Base-by-base conservation (phyloP, 2,888 invertebrate genomes). In the Automeris io region DNA sequence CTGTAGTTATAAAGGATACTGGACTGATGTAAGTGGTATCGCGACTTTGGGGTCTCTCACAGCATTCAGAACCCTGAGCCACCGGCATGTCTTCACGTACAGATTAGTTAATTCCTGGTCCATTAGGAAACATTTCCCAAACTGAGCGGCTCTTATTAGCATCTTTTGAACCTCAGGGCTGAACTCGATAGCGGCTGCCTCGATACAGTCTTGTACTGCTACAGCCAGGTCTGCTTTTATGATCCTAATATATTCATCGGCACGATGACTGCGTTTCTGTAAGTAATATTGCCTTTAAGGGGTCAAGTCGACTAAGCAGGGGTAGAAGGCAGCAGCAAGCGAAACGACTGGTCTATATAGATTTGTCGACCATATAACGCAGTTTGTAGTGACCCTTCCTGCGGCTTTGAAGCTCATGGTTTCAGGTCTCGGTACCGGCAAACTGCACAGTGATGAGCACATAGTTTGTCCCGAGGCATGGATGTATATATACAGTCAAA, bases 151-250 rank as follows among this genome's bases (percentile, higher is more conserved):
- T 62, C 93, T 89, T 42, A 98, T 91, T 8, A 98, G 85, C 85
- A 93, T 91, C 75, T 97, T 97, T 77, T 98, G 98, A 1, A 94
- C 92, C 31, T 92, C 90, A 0, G 95, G 88, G 61, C 92, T 91
- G 76, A 95, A 96, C 71, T 98, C 97, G 70, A 94, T 95, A 2
- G 95, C 93, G 0, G 98, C 97, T 0, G 97, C 97, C 61, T 95
- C 93, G 38, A 98, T 93, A 65, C 98, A 98, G 65, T 97, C 94
- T 46, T 91, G 90, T 0, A 98, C 95, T 0, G 97, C 98, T 33
- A 83, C 74, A n/a, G 92, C 88, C 35, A 98, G 81, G 54, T 93
- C 91, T 24, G 92, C 91, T 54, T 93, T 93, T 9, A 98, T 95
- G 41, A 97, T 88, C 43, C 94, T 91, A 40, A 98, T 93, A 73